phyloP scores from a whole-genome alignment of 1,140 invertebrate genomes.

The Drosophila ficusphila region DNA sequence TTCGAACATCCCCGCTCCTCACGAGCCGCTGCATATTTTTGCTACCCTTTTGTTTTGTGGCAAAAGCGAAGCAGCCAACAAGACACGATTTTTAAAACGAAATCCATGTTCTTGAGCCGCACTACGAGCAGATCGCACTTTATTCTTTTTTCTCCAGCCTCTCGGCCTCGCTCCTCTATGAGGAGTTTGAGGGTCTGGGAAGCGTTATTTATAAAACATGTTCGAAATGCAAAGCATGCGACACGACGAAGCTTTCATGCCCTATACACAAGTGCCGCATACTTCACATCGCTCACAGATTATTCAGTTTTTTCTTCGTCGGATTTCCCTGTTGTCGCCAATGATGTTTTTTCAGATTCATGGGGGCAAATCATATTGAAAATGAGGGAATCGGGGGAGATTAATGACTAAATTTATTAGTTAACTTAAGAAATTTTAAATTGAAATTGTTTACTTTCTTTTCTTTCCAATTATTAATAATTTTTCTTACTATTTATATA shows the following conservation, averaged over 20 bases:
- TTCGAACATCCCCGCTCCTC: conserved; percentile 1
- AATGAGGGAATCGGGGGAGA: background rate
- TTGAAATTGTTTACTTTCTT: too few relatives aligned
- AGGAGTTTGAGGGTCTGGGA: conserved; percentile 58
- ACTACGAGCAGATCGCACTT: conserved; percentile 59
- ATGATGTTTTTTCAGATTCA: background rate
- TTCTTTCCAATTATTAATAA: too few relatives aligned
- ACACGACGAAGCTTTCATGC: conserved; percentile 80
- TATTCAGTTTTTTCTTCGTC: conserved; percentile 53
- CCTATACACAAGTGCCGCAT: conserved; percentile 78
- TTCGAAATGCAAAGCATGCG: conserved; percentile 78
- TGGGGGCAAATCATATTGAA: background rate
- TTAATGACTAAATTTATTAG: too few relatives aligned
- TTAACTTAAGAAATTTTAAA: too few relatives aligned
- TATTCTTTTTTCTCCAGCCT: conserved; percentile 39
- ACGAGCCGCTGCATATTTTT: conserved; percentile 52
- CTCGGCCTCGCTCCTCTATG: conserved; percentile 15
- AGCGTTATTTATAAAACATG: conserved; percentile 81
- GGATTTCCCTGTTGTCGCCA: background rate
- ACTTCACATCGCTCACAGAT: conserved; percentile 59
- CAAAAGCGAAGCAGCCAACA: conserved; percentile 69
- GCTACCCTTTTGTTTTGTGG: conserved; percentile 63
- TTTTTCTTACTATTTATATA: too few relatives aligned
- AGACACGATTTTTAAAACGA: conserved; percentile 81
- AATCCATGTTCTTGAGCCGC: conserved; percentile 75